phyloP scores from a whole-genome alignment of 23 tunicate species.

The Trididemnum miniatum region DNA sequence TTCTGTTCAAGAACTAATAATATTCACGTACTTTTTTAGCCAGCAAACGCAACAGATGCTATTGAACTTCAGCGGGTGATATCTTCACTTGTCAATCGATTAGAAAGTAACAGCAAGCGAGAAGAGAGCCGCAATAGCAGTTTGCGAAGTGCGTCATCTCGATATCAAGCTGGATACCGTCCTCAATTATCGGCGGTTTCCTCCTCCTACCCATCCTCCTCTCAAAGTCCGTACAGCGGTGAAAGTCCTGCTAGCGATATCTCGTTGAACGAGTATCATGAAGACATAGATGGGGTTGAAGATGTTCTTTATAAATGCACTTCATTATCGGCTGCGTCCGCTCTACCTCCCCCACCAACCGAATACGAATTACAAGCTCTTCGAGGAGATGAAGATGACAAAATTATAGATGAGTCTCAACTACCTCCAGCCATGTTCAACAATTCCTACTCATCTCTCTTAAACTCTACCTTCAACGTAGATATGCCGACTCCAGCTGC shows the following conservation, averaged over 20 bases:
- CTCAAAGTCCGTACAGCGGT: not conserved
- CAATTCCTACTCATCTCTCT: constrained; percentile 54
- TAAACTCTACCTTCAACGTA: constrained; percentile 30
- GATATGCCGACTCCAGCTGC: constrained; percentile 53
- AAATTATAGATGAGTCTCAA: not conserved
- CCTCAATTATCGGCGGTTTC: not conserved
- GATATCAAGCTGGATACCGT: constrained; percentile 24
- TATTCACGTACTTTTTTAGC: constrained; percentile 4
- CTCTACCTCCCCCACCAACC: constrained; percentile 59
- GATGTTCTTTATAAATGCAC: not conserved
- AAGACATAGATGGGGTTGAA: constrained; percentile 33
- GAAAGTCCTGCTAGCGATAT: constrained; percentile 32
- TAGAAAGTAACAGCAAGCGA: not conserved
- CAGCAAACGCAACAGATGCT: not conserved
- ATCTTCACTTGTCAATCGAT: not conserved
- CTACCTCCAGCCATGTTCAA: constrained; percentile 40
- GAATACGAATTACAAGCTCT: constrained; percentile 45
- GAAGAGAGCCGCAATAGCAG: constrained; percentile 48
- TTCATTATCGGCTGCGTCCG: not conserved
- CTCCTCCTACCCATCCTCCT: not conserved
- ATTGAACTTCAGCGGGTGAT: not conserved
- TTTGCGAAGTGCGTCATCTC: constrained; percentile 40
- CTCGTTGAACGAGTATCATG: constrained; percentile 22
- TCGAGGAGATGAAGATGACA: constrained; percentile 40
- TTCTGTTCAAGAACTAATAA: too few relatives aligned